Evolutionary conservation across 2,888 invertebrate species (phyloP).

Genomic region (Rhagonycha lutea): DNA sequence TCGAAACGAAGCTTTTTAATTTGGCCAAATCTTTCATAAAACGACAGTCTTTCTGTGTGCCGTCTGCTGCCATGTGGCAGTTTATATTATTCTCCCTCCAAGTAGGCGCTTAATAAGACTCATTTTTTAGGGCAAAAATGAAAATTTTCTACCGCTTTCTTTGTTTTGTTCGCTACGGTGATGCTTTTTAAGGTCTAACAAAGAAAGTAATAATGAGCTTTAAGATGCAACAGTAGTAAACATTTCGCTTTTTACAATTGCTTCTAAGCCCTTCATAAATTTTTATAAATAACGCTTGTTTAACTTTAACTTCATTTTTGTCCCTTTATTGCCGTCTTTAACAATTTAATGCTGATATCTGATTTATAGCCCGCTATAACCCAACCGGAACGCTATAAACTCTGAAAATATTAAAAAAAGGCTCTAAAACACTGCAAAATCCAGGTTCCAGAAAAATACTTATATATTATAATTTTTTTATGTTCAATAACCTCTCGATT

Average conservation of each 20-base stretch:
- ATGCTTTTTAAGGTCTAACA: not conserved
- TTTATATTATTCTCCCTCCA: conserved; percentile 11
- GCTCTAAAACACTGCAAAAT: no score
- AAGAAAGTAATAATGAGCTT: conserved; percentile 3
- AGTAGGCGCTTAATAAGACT: conserved; percentile 17
- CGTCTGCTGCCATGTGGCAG: conserved; percentile 18
- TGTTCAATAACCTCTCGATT: no score
- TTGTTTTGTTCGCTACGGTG: not conserved
- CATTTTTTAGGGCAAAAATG: conserved; percentile 14
- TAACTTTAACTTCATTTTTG: not conserved
- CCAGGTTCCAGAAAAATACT: not conserved
- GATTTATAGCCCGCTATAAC: not conserved
- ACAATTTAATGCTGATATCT: not conserved
- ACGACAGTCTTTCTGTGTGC: conserved; percentile 14
- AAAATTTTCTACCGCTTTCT: not conserved
- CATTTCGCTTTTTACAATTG: not conserved
- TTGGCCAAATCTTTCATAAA: conserved; percentile 24
- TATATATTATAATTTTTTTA: not conserved
- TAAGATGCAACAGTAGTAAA: not conserved
- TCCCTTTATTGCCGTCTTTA: not conserved
- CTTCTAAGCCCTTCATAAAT: not conserved
- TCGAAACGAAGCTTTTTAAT: conserved; percentile 18
- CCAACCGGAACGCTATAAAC: not conserved
- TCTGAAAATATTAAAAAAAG: not conserved
- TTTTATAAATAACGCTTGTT: not conserved